These are phyloP conservation scores for Fissipunctia ypsillon DNA, from an alignment of 2,888 invertebrate species.

Conservation along the genomic window DNA sequence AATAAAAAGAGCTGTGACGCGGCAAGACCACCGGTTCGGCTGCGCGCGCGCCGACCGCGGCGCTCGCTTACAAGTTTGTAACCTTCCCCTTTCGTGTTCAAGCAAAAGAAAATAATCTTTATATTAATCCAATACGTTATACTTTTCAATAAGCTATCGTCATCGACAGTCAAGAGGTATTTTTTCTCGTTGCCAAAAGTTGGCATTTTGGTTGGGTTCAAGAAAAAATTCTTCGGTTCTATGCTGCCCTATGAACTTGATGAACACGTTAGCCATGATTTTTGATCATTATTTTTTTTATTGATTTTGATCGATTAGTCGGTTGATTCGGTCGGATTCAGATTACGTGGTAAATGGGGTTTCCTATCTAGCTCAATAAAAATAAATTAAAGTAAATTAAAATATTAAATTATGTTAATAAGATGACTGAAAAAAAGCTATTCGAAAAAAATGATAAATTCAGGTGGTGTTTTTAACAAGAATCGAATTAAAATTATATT, in stretches of 20 bases:
- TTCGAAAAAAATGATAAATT: neutral
- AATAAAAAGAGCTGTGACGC: slow-evolving; percentile 53
- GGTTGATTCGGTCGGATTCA: neutral
- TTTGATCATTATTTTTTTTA: slow-evolving; percentile 76
- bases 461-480: neutral
- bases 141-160: slow-evolving; percentile 27
- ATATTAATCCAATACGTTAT: rapidly evolving
- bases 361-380: neutral
- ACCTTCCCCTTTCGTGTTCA: neutral
- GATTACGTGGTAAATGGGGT: slow-evolving; percentile 2
- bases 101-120: slow-evolving; percentile 54
- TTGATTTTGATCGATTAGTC: slow-evolving; percentile 45
- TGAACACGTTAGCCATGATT: slow-evolving; percentile 86
- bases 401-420: neutral
- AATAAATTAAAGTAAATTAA: neutral
- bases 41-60: slow-evolving; percentile 61
- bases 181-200: slow-evolving; percentile 47
- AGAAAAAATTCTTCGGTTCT: slow-evolving; percentile 69
- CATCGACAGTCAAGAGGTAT: neutral
- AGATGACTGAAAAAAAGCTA: neutral
- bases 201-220: slow-evolving; percentile 25
- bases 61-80: slow-evolving; percentile 47
- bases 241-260: slow-evolving; percentile 82
- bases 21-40: slow-evolving; percentile 46
- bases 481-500: slow-evolving; percentile 42